A percentile compares a stretch with the other conserved stretches of the same genome.
Conservation (phyloP, 1,140 invertebrate genomes). For the Globodera rostochiensis region DNA sequence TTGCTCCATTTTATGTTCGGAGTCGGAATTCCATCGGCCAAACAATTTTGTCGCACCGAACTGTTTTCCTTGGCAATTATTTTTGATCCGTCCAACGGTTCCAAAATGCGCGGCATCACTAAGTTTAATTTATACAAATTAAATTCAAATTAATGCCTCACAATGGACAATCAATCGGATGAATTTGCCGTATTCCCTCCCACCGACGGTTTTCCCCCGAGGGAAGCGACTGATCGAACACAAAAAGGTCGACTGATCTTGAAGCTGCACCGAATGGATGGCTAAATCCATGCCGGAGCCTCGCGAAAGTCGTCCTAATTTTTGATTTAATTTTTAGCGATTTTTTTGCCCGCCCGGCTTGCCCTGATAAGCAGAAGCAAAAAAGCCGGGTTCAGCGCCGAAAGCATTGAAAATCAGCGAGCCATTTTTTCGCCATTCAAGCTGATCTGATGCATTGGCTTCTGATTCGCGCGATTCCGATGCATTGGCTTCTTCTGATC, state of each 20-base stretch:
- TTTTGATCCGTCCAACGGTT: background rate
- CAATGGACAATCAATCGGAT: slow-evolving; percentile 48
- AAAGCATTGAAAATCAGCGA: slow-evolving; percentile 41
- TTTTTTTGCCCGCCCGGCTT: background rate
- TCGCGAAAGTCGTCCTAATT: slow-evolving; percentile 54
- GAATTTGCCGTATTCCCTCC: slow-evolving; percentile 33
- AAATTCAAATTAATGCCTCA: slow-evolving; percentile 16
- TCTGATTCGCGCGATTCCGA: background rate
- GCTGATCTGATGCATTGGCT: background rate
- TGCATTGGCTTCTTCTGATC: slow-evolving; percentile 9
- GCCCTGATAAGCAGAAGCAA: slow-evolving; percentile 31
- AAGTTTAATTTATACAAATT: background rate
- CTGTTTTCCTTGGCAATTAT: slow-evolving; percentile 2
- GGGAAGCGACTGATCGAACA: slow-evolving; percentile 50
- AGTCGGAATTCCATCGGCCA: background rate
- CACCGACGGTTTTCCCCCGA: slow-evolving; percentile 18
- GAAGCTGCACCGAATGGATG: slow-evolving; percentile 45
- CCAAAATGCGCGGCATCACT: slow-evolving; percentile 3
- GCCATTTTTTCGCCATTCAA: slow-evolving; percentile 40
- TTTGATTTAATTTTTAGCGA: background rate
- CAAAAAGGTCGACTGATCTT: slow-evolving; percentile 48
- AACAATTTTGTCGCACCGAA: background rate
- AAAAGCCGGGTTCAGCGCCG: slow-evolving; percentile 34
- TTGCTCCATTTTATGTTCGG: background rate
- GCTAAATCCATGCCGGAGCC: slow-evolving; percentile 47